Percentiles rank a stretch among this genome's conserved stretches.
phyloP scores from a whole-genome alignment of 2,113 vertebrate species.

The Cyphomyrus discorhynchus region DNA sequence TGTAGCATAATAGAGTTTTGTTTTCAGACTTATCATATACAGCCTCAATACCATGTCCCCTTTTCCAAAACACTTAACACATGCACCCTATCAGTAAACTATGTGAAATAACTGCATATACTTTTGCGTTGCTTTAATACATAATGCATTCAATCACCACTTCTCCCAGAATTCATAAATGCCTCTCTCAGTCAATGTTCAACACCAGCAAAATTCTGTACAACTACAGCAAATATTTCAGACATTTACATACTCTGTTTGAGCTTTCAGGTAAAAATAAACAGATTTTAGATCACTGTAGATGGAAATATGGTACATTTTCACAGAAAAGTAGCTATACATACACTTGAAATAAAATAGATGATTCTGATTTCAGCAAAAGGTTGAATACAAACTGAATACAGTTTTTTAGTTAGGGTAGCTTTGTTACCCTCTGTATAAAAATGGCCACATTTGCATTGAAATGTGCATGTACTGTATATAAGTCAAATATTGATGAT shows the following conservation, averaged over 20 bases:
- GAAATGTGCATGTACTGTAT: neutral
- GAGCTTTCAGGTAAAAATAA: neutral
- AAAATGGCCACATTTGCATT: neutral
- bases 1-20: neutral
- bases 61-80: neutral
- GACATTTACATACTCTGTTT: neutral
- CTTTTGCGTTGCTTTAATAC: neutral
- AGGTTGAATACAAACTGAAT: no score
- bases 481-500: neutral
- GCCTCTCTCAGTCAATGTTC: neutral
- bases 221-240: neutral
- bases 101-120: neutral
- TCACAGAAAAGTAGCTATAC: neutral
- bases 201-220: neutral
- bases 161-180: neutral
- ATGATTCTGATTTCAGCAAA: neutral
- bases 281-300: neutral
- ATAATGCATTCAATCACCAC: neutral
- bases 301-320: neutral
- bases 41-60: neutral
- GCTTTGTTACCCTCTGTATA: neutral
- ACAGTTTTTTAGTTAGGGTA: neutral
- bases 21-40: neutral
- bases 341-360: neutral
- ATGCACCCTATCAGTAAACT: neutral